These are phyloP conservation scores for Lagodon rhomboides DNA, from an alignment of 2,797 vertebrate species.

Conservation along the genomic window DNA sequence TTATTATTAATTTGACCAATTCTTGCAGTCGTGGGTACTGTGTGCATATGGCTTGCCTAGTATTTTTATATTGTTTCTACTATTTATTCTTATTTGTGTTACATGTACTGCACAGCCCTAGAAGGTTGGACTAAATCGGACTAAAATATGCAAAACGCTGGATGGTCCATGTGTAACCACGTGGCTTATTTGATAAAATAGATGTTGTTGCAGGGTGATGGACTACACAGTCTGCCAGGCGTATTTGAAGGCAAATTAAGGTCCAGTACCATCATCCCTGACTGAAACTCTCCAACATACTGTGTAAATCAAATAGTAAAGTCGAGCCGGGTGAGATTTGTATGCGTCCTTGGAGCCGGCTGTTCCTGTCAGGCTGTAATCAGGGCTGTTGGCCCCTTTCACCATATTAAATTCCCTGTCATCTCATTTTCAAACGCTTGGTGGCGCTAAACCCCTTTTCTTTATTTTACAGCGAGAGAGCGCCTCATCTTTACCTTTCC, in stretches of 20 bases:
- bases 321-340: background rate
- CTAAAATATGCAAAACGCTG: too few relatives aligned
- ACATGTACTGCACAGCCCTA: too few relatives aligned
- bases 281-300: background rate
- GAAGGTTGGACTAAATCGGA: too few relatives aligned
- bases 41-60: too few relatives aligned
- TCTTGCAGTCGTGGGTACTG: too few relatives aligned
- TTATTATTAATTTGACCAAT: too few relatives aligned
- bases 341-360: fast-evolving
- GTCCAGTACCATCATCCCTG: background rate
- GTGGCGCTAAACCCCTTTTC: slow-evolving; percentile 46
- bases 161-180: too few relatives aligned
- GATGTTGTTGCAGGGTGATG: too few relatives aligned
- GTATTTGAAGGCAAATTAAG: background rate
- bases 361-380: slow-evolving; percentile 12
- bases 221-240: too few relatives aligned
- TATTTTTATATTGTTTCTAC: too few relatives aligned
- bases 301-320: background rate
- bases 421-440: slow-evolving; percentile 36
- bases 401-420: fast-evolving
- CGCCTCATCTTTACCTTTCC: fast-evolving
- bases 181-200: too few relatives aligned
- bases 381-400: fast-evolving
- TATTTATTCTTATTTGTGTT: too few relatives aligned
- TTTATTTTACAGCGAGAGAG: background rate